Conservation (phyloP, 1,140 invertebrate genomes). For the Gryllus bimaculatus region DNA sequence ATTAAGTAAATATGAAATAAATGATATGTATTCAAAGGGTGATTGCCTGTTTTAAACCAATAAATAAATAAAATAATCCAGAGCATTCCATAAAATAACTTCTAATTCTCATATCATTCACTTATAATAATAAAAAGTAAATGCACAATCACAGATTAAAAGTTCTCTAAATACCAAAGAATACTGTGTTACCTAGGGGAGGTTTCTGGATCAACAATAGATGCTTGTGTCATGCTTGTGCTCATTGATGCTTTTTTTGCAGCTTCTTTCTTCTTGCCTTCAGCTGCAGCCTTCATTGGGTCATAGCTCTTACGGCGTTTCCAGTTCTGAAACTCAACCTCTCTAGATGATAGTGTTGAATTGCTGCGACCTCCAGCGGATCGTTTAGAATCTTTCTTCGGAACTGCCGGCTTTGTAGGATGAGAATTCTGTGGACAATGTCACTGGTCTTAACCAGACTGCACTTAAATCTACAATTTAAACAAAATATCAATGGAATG, state of each 20-base stretch:
- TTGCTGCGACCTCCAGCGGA: constrained; percentile 40
- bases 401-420: constrained; percentile 31
- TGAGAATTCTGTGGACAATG: not conserved
- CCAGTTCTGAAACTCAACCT: constrained; percentile 86
- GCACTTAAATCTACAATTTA: not conserved
- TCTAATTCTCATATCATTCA: too few relatives aligned
- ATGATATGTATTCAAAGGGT: too few relatives aligned
- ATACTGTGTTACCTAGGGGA: constrained; percentile 13
- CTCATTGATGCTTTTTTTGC: constrained; percentile 32
- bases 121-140: too few relatives aligned
- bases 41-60: too few relatives aligned
- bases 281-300: constrained; percentile 77
- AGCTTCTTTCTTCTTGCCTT: constrained; percentile 53
- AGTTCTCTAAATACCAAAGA: too few relatives aligned
- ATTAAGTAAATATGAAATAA: too few relatives aligned
- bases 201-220: constrained; percentile 25
- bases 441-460: too few relatives aligned
- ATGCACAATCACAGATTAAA: too few relatives aligned
- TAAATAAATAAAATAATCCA: too few relatives aligned
- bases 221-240: constrained; percentile 32
- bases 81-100: too few relatives aligned
- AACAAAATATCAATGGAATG: too few relatives aligned
- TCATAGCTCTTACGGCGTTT: constrained; percentile 83
- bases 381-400: constrained; percentile 35
- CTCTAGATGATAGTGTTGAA: constrained; percentile 53